Conservation (phyloP, 2,888 invertebrate genomes). For the Oasisia sp. region DNA sequence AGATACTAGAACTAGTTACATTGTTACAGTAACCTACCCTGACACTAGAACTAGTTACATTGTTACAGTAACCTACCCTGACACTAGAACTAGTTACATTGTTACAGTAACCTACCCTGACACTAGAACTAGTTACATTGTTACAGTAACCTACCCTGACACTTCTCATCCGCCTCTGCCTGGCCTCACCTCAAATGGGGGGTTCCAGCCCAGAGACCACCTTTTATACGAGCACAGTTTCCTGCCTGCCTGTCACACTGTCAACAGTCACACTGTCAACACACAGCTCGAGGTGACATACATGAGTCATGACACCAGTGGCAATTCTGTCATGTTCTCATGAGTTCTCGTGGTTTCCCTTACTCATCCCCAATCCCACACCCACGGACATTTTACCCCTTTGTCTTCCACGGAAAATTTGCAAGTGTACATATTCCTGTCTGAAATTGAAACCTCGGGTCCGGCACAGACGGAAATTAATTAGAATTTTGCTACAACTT, state of each 20-base stretch:
- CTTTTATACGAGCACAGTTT: not conserved
- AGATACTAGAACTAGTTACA: no score
- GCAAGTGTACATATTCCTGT: not conserved
- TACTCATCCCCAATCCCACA: not conserved
- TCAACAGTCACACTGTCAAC: slow-evolving; percentile 6
- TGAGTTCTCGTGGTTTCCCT: not conserved
- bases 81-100: not conserved
- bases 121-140: not conserved
- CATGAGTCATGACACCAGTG: not conserved
- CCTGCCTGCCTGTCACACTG: not conserved
- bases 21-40: no score
- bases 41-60: no score
- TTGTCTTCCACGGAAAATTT: not conserved
- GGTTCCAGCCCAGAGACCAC: not conserved
- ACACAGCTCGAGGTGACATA: not conserved
- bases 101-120: not conserved
- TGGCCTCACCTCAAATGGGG: not conserved
- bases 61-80: no score
- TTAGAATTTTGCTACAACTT: not conserved
- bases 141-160: not conserved
- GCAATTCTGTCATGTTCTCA: not conserved
- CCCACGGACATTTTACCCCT: not conserved
- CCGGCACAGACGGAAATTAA: not conserved
- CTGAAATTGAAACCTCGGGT: not conserved
- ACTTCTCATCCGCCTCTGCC: not conserved